Percentiles rank a stretch among this genome's conserved stretches.
These are phyloP conservation scores for Acanthisitta chloris DNA, from an alignment of 2,113 vertebrate genomes.

Conservation along the genomic window DNA sequence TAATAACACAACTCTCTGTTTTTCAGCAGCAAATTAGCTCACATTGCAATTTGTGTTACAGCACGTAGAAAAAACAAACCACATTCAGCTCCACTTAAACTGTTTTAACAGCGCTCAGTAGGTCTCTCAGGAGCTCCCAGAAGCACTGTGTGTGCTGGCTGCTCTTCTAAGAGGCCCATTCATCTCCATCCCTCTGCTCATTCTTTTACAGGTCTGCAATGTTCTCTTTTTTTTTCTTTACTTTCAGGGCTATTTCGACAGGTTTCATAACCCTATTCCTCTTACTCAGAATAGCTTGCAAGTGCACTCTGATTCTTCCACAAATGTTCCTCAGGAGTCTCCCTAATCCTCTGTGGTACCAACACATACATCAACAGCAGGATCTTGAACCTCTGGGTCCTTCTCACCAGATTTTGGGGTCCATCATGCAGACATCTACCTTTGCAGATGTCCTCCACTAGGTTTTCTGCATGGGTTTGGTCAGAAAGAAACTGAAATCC, in stretches of 20 bases:
- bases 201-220: slow-evolving; percentile 18
- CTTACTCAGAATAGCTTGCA: background rate
- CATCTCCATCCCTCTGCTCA: slow-evolving; percentile 26
- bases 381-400: background rate
- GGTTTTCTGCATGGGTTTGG: background rate
- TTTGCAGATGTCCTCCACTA: background rate
- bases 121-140: slow-evolving; percentile 45
- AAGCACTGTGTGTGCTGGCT: slow-evolving; percentile 18
- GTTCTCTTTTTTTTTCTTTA: background rate
- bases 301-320: background rate
- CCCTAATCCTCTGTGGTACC: background rate
- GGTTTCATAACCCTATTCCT: slow-evolving; percentile 44
- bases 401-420: background rate
- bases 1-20: slow-evolving; percentile 3
- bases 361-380: rapidly evolving
- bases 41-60: slow-evolving; percentile 37
- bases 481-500: background rate
- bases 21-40: slow-evolving; percentile 49
- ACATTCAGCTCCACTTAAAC: slow-evolving; percentile 37
- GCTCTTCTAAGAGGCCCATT: slow-evolving; percentile 51
- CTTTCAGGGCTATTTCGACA: slow-evolving; percentile 24
- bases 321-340: background rate
- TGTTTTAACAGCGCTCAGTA: slow-evolving; percentile 47
- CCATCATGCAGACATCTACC: background rate
- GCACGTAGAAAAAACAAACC: background rate